Conservation (phyloP, 2,113 vertebrate species). For the Aphyosemion australe region DNA sequence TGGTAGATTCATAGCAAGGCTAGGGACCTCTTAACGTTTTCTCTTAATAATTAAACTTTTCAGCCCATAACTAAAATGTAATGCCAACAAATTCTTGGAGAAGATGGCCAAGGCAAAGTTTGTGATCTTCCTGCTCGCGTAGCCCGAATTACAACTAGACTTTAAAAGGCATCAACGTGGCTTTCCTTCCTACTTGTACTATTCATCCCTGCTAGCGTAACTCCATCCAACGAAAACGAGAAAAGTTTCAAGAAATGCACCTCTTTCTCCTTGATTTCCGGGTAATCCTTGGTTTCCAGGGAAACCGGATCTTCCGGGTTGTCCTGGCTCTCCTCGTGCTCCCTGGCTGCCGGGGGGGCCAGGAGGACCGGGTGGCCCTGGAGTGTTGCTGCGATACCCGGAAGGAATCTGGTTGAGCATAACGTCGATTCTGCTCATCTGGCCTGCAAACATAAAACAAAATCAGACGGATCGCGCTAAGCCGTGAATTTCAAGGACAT, state of each 20-base stretch:
- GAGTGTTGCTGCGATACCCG: slow-evolving; percentile 88
- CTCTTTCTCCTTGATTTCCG: slow-evolving; percentile 92
- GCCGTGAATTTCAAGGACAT: background rate
- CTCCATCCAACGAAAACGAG: too few species aligned
- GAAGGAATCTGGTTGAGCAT: slow-evolving; percentile 98
- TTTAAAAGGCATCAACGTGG: background rate
- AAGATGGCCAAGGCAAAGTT: background rate
- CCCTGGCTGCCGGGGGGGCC: slow-evolving; percentile 88
- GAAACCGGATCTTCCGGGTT: slow-evolving; percentile 88
- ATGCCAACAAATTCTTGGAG: too few species aligned
- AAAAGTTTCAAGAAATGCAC: slow-evolving; percentile 58
- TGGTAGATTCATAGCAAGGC: too few species aligned
- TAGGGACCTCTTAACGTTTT: too few species aligned
- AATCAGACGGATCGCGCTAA: background rate
- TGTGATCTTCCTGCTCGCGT: too few species aligned
- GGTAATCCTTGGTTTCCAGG: slow-evolving; percentile 89
- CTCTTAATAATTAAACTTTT: background rate
- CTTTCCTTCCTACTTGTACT: background rate
- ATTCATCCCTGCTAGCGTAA: background rate
- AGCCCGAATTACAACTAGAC: too few species aligned
- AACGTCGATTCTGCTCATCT: slow-evolving; percentile 94
- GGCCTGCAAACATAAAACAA: slow-evolving; percentile 76
- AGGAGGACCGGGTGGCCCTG: slow-evolving; percentile 90
- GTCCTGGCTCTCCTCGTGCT: slow-evolving; percentile 88
- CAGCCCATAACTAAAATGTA: too few species aligned